Percentiles rank a stretch among this genome's conserved stretches.
These are phyloP conservation scores for Hormaphis cornu DNA, from an alignment of 1,140 invertebrate species.

Conservation along the genomic window DNA sequence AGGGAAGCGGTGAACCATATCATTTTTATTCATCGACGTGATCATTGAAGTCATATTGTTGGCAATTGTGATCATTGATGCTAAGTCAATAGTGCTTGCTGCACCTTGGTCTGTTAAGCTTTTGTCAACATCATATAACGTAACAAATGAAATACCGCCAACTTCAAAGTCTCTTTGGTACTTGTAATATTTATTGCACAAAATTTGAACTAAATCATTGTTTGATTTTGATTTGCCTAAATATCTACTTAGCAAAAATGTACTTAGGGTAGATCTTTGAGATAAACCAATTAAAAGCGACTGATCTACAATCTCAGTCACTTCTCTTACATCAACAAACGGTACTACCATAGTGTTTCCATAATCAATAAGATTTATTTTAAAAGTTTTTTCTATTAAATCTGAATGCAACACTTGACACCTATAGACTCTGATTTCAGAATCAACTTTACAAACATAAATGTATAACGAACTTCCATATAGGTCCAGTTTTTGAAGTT, in stretches of 20 bases:
- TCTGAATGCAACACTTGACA: neutral
- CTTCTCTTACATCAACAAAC: neutral
- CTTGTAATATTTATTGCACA: neutral
- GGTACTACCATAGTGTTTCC: neutral
- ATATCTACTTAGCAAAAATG: neutral
- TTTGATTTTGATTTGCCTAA: slow-evolving; percentile 15
- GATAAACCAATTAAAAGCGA: neutral
- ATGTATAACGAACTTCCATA: neutral
- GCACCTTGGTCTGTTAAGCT: neutral
- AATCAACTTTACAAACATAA: neutral
- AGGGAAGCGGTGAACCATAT: neutral
- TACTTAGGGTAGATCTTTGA: neutral
- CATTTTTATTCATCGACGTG: neutral
- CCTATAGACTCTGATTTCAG: neutral
- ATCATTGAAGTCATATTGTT: slow-evolving; percentile 1
- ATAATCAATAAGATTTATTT: slow-evolving; percentile 12
- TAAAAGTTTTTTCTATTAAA: neutral
- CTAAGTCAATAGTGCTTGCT: neutral
- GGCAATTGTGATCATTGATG: neutral
- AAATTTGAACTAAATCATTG: neutral
- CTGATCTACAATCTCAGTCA: neutral
- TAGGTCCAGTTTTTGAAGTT: neutral
- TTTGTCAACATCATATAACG: neutral
- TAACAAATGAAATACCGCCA: neutral
- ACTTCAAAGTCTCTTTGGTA: slow-evolving; percentile 1